Evolutionary conservation across 1,140 invertebrate species (phyloP).

Genomic region (Heliconius melpomene): DNA sequence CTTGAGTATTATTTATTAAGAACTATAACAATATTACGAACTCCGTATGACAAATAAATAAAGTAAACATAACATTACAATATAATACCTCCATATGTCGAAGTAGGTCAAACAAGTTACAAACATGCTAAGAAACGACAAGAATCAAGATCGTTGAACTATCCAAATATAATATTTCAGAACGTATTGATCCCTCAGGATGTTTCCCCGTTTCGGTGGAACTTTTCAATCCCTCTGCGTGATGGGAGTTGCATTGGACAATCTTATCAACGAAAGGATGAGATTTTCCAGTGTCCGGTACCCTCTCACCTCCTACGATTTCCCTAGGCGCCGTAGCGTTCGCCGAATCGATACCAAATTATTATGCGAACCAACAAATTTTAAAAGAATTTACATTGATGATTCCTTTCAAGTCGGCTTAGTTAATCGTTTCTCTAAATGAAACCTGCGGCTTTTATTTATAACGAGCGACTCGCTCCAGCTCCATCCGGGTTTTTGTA

Average conservation of each 20-base stretch:
- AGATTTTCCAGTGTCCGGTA: conserved; percentile 76
- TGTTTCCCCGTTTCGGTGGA: conserved; percentile 72
- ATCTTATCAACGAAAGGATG: conserved; percentile 74
- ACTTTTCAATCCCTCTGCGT: conserved; percentile 78
- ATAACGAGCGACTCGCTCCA: conserved; percentile 19
- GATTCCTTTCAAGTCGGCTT: conserved; percentile 20
- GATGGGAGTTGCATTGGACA: conserved; percentile 78
- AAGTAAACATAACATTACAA: conserved; percentile 10
- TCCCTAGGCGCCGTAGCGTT: conserved; percentile 60
- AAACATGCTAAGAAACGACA: conserved; percentile 53
- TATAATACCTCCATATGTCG: conserved; percentile 6
- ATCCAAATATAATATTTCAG: conserved; percentile 74
- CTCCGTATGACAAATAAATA: neutral
- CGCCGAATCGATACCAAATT: conserved; percentile 73
- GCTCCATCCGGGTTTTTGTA: conserved; percentile 22
- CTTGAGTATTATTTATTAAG: neutral
- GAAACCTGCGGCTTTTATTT: conserved; percentile 14
- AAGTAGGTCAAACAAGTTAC: conserved; percentile 50
- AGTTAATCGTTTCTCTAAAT: conserved; percentile 21
- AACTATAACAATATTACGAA: neutral
- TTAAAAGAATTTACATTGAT: conserved; percentile 36
- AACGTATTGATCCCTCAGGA: conserved; percentile 77
- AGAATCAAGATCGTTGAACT: conserved; percentile 55
- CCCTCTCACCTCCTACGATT: conserved; percentile 74
- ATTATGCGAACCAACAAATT: conserved; percentile 61